These are phyloP conservation scores for Siphlonurus alternatus DNA, from an alignment of 2,888 invertebrate species.

Conservation along the genomic window DNA sequence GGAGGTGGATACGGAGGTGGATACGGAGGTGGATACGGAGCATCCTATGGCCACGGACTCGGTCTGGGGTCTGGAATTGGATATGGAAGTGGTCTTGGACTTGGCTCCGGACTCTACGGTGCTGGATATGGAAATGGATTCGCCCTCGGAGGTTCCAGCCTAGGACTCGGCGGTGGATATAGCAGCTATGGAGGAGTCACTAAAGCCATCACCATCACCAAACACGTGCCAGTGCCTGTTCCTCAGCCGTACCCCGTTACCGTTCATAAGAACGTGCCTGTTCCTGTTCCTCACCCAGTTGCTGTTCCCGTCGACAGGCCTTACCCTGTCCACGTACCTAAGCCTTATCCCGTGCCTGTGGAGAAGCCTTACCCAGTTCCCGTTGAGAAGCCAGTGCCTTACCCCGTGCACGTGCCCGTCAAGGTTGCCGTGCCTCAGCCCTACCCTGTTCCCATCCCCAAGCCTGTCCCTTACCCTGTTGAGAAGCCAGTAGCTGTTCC, in stretches of 20 bases:
- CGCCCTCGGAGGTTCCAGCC: background rate
- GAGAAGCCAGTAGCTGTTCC: constrained; percentile 6
- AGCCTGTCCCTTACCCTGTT: constrained; percentile 8
- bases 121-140: background rate
- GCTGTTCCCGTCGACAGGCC: constrained; percentile 47
- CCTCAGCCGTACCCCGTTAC: constrained; percentile 8
- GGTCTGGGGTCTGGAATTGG: background rate
- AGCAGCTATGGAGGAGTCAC: background rate
- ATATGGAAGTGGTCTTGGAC: constrained; percentile 5
- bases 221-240: constrained; percentile 7
- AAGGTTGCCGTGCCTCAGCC: constrained; percentile 55
- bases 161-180: background rate
- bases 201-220: constrained; percentile 9
- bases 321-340: constrained; percentile 31
- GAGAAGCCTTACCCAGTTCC: constrained; percentile 45
- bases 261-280: constrained; percentile 10
- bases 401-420: constrained; percentile 40
- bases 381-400: constrained; percentile 34
- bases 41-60: background rate
- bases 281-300: constrained; percentile 27
- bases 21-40: background rate
- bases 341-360: constrained; percentile 21
- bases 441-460: constrained; percentile 42
- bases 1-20: background rate
- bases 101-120: background rate